A percentile compares a stretch with the other conserved stretches of the same genome.
These are phyloP conservation scores for Cynodonichthys magdalenae DNA, from an alignment of 2,797 vertebrate species.

Conservation along the genomic window DNA sequence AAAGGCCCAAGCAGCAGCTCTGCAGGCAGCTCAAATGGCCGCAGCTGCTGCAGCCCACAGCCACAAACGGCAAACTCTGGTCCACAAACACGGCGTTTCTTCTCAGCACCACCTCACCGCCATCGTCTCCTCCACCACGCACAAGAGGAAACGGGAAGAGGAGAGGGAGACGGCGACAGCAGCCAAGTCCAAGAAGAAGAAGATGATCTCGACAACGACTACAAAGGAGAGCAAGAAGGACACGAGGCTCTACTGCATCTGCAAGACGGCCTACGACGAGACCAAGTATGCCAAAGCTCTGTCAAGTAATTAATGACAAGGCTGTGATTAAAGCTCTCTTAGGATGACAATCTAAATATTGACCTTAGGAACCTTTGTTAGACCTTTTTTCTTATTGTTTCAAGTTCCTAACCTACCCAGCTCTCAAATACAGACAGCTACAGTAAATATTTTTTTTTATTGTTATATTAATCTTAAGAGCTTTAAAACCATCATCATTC, in stretches of 20 bases:
- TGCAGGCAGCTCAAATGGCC: constrained; percentile 69
- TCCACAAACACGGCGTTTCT: constrained; percentile 61
- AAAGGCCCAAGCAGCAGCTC: constrained; percentile 82
- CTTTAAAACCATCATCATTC: not conserved
- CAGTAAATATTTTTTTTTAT: not conserved
- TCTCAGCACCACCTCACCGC: constrained; percentile 72
- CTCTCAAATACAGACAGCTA: too few relatives aligned
- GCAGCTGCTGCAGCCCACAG: constrained; percentile 35
- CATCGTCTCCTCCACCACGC: constrained; percentile 61
- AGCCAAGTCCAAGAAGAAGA: constrained; percentile 94
- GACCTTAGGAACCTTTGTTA: too few relatives aligned
- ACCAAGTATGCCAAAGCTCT: constrained; percentile 86
- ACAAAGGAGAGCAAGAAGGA: constrained; percentile 95
- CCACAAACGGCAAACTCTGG: constrained; percentile 54
- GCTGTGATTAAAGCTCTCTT: not conserved
- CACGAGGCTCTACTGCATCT: constrained; percentile 96
- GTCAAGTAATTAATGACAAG: not conserved
- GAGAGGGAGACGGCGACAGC: constrained; percentile 79
- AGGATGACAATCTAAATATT: not conserved
- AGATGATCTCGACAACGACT: constrained; percentile 93
- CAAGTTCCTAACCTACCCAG: too few relatives aligned
- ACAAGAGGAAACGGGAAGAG: constrained; percentile 94
- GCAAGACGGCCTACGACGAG: constrained; percentile 97
- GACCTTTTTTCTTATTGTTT: too few relatives aligned
- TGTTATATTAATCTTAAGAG: not conserved